Evolutionary conservation across 2,888 invertebrate species (phyloP), one percentile per base, ranked within the genome.

Genomic region (Eucera pruinosa): DNA sequence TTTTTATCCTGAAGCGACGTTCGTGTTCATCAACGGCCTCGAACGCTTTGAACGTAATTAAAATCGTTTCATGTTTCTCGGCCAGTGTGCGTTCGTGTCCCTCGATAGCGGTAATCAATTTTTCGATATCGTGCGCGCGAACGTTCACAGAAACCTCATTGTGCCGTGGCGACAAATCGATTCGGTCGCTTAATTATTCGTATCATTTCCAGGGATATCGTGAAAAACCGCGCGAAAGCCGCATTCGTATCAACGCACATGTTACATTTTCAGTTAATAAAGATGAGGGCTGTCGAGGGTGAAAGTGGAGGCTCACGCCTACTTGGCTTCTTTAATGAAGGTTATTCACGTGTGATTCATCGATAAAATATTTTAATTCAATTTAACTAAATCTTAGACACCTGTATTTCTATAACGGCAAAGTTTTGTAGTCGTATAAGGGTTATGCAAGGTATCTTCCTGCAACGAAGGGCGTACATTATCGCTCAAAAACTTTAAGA

Each of bases 41-140:
- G 50, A 30, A 43, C 65, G 36, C 36, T 73, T 68, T 18, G 33
- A 55, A 55, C 60, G 55, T 57, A 73, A 73, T 69, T 73, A 69
- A 73, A 73, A 54, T 18, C 69, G 68, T n/a, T 45, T n/a, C 45
- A 52, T 66, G 52, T 33, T 39, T 9, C 9, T 9, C 18, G 23
- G 15, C 23, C 27, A n/a, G 33, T 30, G 39, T n/a, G 43, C 5
- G 15, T 27, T 33, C 20, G 15, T 6, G 27, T 54, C 20, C 9
- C 25, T 7, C 27, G 67, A 66, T 69, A 66, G 54, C 52, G 15
- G 67, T 70, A 67, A 70, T 70, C 69, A 70, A 67, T 70, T 70
- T 70, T 67, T 67, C 69, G 54, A 70, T 67, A 70, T 47, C 52
- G 45, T n/a, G 27, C 18, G 45, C 45, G 27, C 43, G 20, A 62